Percentiles rank a stretch among this genome's conserved stretches.
phyloP scores from a whole-genome alignment of 2,797 vertebrate genomes.

The Fistularia commersonii region DNA sequence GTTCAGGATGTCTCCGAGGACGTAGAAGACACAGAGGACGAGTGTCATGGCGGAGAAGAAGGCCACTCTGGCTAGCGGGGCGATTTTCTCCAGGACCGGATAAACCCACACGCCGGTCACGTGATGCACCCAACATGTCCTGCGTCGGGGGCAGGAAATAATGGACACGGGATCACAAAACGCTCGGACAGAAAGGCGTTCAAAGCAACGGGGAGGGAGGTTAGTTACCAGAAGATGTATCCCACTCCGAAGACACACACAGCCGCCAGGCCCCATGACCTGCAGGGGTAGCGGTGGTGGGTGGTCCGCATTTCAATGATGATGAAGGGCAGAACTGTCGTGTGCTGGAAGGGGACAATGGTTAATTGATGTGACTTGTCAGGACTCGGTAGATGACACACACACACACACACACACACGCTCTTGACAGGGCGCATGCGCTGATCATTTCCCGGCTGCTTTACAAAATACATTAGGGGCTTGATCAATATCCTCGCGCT shows the following conservation, averaged over 20 bases:
- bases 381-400: too few relatives aligned
- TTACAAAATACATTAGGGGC: too few relatives aligned
- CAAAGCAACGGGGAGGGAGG: too few relatives aligned
- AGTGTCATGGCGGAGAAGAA: conserved; percentile 82
- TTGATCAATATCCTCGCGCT: too few relatives aligned
- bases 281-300: conserved; percentile 91
- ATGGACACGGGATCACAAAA: neutral
- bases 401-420: too few relatives aligned
- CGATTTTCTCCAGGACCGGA: conserved; percentile 87
- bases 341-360: conserved; percentile 80
- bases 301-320: conserved; percentile 98
- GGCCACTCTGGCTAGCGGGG: conserved; percentile 78
- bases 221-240: conserved; percentile 93
- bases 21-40: conserved; percentile 84
- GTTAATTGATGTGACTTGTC: too few relatives aligned
- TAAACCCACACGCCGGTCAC: conserved; percentile 97
- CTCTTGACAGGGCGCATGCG: too few relatives aligned
- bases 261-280: conserved; percentile 82
- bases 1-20: conserved; percentile 92
- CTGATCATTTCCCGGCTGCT: too few relatives aligned
- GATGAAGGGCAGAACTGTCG: conserved; percentile 95
- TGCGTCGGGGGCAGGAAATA: conserved; percentile 35
- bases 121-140: conserved; percentile 96
- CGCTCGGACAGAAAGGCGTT: neutral
- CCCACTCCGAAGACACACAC: conserved; percentile 86